phyloP scores from a whole-genome alignment of 2,113 vertebrate genomes.

The Coptodon rendalli region DNA sequence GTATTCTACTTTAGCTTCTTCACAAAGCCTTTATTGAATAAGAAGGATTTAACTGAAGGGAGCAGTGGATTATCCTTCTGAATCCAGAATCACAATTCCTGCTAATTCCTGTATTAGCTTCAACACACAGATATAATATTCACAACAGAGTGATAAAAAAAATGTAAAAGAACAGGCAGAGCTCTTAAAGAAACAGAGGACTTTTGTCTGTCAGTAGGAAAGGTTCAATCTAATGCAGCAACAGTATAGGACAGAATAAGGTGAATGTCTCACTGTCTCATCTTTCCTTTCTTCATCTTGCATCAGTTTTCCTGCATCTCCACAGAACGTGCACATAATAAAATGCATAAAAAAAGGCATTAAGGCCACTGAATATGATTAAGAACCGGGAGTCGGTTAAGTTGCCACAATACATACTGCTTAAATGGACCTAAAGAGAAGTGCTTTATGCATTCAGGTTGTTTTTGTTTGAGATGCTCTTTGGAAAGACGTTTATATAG shows the following conservation, averaged over 20 bases:
- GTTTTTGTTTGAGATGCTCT: neutral
- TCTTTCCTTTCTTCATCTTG: neutral
- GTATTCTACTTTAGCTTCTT: neutral
- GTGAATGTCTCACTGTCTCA: neutral
- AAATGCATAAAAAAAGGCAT: neutral
- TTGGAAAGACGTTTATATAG: neutral
- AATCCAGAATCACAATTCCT: neutral
- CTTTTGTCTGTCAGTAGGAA: neutral
- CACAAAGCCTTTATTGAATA: neutral
- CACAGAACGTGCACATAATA: accelerated
- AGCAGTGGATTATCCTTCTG: neutral
- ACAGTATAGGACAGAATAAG: neutral
- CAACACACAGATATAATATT: neutral
- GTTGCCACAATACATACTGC: neutral
- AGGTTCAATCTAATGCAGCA: neutral
- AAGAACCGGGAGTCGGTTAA: neutral
- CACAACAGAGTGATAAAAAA: neutral
- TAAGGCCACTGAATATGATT: neutral
- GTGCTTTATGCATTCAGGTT: neutral
- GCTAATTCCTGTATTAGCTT: neutral
- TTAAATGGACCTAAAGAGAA: neutral
- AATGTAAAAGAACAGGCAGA: neutral
- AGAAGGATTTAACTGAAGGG: neutral
- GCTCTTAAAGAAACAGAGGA: neutral
- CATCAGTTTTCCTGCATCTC: neutral